Evolutionary conservation across 2,797 vertebrate species (phyloP).

Genomic region (Trachurus trachurus): DNA sequence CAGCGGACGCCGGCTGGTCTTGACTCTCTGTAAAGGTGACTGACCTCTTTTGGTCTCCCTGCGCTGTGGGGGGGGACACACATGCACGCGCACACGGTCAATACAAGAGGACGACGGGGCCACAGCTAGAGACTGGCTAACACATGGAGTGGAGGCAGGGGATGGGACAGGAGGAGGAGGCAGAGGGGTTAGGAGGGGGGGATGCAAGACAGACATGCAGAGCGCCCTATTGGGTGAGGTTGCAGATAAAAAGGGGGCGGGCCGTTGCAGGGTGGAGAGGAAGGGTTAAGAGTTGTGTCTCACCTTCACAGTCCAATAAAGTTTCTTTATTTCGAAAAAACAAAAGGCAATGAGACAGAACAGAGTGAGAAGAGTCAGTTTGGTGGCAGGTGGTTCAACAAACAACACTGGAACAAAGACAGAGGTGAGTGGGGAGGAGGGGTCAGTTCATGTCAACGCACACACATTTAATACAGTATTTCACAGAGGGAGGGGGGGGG

Average conservation of each 20-base stretch:
- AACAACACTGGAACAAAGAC: conserved; percentile 72
- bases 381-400: conserved; percentile 64
- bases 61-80: conserved; percentile 69
- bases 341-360: conserved; percentile 84
- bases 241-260: conserved; percentile 67
- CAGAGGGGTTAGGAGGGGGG: conserved; percentile 42
- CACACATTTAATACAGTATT: neutral
- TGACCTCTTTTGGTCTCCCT: conserved; percentile 94
- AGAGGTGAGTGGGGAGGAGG: conserved; percentile 60
- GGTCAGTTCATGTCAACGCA: conserved; percentile 58
- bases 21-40: conserved; percentile 96
- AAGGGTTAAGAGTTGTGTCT: conserved; percentile 74
- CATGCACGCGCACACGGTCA: conserved; percentile 31
- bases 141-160: conserved; percentile 63
- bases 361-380: conserved; percentile 86
- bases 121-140: conserved; percentile 6
- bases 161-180: conserved; percentile 31
- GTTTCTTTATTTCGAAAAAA: conserved; percentile 84
- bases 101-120: neutral
- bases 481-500: neutral
- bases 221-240: conserved; percentile 76
- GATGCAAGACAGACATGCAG: conserved; percentile 86
- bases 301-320: conserved; percentile 89
- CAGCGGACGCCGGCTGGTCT: conserved; percentile 76
- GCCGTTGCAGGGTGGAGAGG: conserved; percentile 75